Base-by-base conservation (phyloP, 2,797 vertebrate species). In the Coilia nasus region DNA sequence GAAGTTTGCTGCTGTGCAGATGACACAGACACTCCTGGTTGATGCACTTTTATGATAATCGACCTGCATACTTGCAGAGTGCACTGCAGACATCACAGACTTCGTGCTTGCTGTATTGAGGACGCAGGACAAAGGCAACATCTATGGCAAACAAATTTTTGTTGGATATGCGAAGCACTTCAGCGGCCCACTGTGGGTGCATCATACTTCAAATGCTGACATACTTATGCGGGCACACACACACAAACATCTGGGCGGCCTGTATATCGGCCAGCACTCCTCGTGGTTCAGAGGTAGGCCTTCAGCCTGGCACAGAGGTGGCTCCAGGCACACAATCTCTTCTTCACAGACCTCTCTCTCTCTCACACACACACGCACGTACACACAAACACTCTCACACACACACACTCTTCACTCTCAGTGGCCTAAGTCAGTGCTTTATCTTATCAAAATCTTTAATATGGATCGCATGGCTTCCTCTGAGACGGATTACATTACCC, bases 361-460 rank as follows among this genome's bases (percentile, higher is more conserved):
- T 54, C 50, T 9, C 9, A 59, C 50, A n/a, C n/a, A 35, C 46
- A 60, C 59, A 17, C 56, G n/a, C n/a, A n/a, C n/a, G n/a, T n/a
- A n/a, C n/a, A n/a, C n/a, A n/a, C n/a, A n/a, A n/a, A n/a, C 46
- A 47, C 46, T 47, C 46, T 47, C 10, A 4, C 9, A 59, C 50
- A n/a, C n/a, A 35, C 46, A 60, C 59, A 17, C 56, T 82, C 75
- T 71, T 19, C 85, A 84, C 62, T 71, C 85, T 85, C 62, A 25
- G 25, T 57, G 71, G 35, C 87, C 84, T 62, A 19, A 17, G 84
- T 81, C 56, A 60, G 41, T 81, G 60, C 75, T 89, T 89, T 87
- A 89, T 88, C 88, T 87, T 82, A 87, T 88, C 85, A 83, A 82
- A 78, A 88, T 90, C 87, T 89, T 89, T 88, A 87, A 87, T 89